These are phyloP conservation scores for Tadarida brasiliensis DNA, from an alignment of 2,797 vertebrate genomes.

Conservation along the genomic window DNA sequence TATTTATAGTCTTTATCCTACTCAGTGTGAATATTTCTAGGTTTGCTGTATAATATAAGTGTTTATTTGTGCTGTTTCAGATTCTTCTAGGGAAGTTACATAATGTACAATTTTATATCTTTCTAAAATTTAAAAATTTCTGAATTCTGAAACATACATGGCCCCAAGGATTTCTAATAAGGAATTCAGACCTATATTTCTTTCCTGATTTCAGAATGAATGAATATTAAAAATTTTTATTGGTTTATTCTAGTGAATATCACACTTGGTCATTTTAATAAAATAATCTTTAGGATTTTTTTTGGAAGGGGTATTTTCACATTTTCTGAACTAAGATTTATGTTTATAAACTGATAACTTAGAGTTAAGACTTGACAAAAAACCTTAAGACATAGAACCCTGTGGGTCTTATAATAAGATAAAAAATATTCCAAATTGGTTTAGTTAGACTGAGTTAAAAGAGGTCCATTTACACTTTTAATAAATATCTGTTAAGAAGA, in stretches of 20 bases:
- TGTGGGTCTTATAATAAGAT: not conserved
- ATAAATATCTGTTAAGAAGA: constrained; percentile 1
- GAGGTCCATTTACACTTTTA: not conserved
- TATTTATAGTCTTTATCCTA: not conserved
- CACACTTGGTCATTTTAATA: not conserved
- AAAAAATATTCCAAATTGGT: constrained; percentile 10
- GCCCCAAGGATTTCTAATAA: not conserved
- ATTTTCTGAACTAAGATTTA: constrained; percentile 5
- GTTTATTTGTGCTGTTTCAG: not conserved
- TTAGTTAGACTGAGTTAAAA: constrained; percentile 27
- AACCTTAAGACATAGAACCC: not conserved
- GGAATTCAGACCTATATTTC: constrained; percentile 18
- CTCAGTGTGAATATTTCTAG: not conserved
- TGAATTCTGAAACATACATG: constrained; percentile 4
- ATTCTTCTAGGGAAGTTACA: not conserved
- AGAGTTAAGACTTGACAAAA: constrained; percentile 23
- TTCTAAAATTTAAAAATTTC: not conserved
- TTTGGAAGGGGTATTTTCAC: not conserved
- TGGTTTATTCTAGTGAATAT: constrained; percentile 33
- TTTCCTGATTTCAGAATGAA: constrained; percentile 3
- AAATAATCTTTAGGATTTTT: constrained; percentile 26
- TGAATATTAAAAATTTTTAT: not conserved
- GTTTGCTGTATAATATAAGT: not conserved
- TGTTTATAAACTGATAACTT: not conserved
- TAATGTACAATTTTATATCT: not conserved